These are phyloP conservation scores for Heteronetta atricapilla DNA, from an alignment of 2,113 vertebrate species.

Conservation along the genomic window DNA sequence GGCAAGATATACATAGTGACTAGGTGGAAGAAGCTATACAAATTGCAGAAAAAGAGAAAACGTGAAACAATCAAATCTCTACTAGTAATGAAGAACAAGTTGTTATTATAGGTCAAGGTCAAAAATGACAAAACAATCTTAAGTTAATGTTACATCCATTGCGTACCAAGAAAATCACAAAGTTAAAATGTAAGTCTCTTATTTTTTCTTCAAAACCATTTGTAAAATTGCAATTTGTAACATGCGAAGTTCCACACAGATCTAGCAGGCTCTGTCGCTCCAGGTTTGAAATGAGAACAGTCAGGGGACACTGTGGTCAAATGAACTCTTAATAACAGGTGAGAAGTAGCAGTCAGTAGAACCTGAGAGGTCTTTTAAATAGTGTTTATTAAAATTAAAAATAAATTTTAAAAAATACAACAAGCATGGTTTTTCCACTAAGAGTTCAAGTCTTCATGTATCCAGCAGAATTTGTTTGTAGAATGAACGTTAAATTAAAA, in stretches of 20 bases:
- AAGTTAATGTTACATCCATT: background rate
- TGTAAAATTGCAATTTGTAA: background rate
- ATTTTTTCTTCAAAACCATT: background rate
- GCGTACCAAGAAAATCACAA: background rate
- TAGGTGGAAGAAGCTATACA: background rate
- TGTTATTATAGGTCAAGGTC: background rate
- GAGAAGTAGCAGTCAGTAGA: background rate
- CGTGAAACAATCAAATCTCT: background rate
- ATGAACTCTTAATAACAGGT: background rate
- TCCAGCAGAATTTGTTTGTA: background rate
- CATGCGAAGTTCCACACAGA: background rate
- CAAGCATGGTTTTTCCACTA: background rate
- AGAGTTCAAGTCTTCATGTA: background rate
- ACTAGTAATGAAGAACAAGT: background rate
- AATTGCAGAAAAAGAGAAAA: background rate
- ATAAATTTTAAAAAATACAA: background rate
- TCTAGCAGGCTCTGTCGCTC: background rate
- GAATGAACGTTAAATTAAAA: background rate
- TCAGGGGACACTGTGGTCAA: background rate
- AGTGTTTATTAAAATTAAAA: background rate
- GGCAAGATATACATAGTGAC: background rate
- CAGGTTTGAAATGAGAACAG: background rate
- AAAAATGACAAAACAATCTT: background rate
- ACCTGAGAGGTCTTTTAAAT: background rate
- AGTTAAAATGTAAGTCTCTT: background rate